Base-by-base conservation (phyloP, 1,140 invertebrate species). In the Diachasmimorpha longicaudata region DNA sequence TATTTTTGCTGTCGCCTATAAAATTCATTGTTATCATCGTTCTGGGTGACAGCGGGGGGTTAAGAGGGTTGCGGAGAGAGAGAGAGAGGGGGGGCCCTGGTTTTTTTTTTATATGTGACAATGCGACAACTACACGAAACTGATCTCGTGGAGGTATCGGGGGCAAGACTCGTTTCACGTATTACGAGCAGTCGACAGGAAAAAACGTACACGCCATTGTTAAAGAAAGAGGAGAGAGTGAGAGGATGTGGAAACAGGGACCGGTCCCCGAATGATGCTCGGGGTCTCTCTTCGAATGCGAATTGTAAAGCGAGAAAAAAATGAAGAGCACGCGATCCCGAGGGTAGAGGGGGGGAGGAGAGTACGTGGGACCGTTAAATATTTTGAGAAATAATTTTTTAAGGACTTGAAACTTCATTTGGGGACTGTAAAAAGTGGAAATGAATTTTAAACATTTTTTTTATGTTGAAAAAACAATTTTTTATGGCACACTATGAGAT, bases 161-260 rank as follows among this genome's bases (percentile, higher is more conserved):
- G 31, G 31, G 31, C 31, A 63, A 31, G 58, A 63, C 58, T 63
- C 19, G 58, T 63, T 63, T 63, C 13, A 25, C 58, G 58, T 63
- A 63, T 63, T 63, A 63, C 58, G 52, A 58, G 52, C 52, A 21
- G 52, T 58, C 14, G 23, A 63, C 58, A 63, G 58, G 44, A 67
- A 67, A 74, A 68, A 44, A 68, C 19, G 16, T 74, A 31, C 67
- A 25, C 31, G 58, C 55, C 63, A 74, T 74, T 74, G 72, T 74
- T 21, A 42, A 48, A 23, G 21, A 48, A 23, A 14, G 42, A 21
- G 21, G 52, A 31, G 37, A 55, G 25, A 73, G 48, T 19, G 37
- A 16, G 39, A 71, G 23, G 69, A 25, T 19, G 31, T 23, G 21
- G 23, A 16, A 37, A 72, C 21, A 4, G 52, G 70, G 72, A 74